A percentile compares a stretch with the other conserved stretches of the same genome.
Evolutionary conservation across 2,888 invertebrate genomes (phyloP).

Genomic region (Brachyopa scutellaris): DNA sequence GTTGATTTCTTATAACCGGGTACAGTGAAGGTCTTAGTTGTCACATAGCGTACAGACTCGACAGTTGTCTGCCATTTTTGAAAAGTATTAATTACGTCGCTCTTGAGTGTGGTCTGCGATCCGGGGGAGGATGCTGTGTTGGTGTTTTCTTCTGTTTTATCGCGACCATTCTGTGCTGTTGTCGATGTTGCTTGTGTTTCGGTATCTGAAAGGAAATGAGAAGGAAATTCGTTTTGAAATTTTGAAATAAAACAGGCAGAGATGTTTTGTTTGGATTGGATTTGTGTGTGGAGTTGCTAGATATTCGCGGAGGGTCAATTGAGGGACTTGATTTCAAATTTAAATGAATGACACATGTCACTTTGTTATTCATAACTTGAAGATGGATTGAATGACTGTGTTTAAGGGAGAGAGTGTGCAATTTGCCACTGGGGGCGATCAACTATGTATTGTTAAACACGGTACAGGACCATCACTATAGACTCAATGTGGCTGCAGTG

Average conservation of each 20-base stretch:
- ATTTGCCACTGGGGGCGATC: too few relatives aligned
- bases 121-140: constrained; percentile 46
- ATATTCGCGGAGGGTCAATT: too few relatives aligned
- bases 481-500: too few relatives aligned
- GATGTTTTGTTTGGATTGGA: too few relatives aligned
- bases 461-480: too few relatives aligned
- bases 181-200: constrained; percentile 20
- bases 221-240: neutral
- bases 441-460: too few relatives aligned
- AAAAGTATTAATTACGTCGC: constrained; percentile 80
- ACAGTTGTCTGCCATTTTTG: constrained; percentile 82
- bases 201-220: constrained; percentile 12
- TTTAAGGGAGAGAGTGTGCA: too few relatives aligned
- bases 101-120: constrained; percentile 75
- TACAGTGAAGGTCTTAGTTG: constrained; percentile 79
- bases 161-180: constrained; percentile 40
- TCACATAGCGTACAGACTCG: constrained; percentile 81
- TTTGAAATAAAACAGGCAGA: neutral
- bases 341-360: too few relatives aligned
- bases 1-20: constrained; percentile 73
- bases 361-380: too few relatives aligned
- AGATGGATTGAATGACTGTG: too few relatives aligned
- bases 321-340: too few relatives aligned
- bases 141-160: constrained; percentile 46
- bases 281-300: too few relatives aligned